Conservation (phyloP, 2,797 vertebrate species). For the Sphaeramia orbicularis region DNA sequence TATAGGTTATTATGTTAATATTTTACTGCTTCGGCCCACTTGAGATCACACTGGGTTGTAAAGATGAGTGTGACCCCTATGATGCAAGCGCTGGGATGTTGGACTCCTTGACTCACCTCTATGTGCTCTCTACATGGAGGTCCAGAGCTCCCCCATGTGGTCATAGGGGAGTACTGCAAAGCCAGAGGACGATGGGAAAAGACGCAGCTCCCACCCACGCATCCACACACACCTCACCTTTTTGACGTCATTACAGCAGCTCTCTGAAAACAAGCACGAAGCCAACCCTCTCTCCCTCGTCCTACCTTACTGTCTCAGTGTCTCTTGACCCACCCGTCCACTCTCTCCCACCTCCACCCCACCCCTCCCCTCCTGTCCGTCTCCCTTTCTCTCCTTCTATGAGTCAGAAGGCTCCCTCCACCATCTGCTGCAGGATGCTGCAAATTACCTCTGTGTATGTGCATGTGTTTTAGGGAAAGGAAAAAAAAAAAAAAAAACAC, state of each 20-base stretch:
- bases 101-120: constrained; percentile 44
- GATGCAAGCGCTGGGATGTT: background rate
- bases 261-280: constrained; percentile 38
- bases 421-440: constrained; percentile 64
- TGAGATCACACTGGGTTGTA: background rate
- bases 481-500: constrained; percentile 3
- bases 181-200: constrained; percentile 1
- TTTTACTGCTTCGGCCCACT: no score
- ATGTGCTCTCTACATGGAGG: constrained; percentile 14
- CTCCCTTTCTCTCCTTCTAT: constrained; percentile 3
- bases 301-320: constrained; percentile 14
- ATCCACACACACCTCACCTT: constrained; percentile 19
- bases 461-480: constrained; percentile 15
- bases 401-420: constrained; percentile 49
- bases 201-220: constrained; percentile 39
- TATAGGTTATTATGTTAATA: no score
- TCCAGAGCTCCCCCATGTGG: constrained; percentile 61
- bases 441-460: constrained; percentile 39
- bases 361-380: background rate
- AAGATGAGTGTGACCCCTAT: no score
- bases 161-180: constrained; percentile 7
- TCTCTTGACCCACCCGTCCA: constrained; percentile 1
- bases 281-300: constrained; percentile 1
- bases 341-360: background rate
- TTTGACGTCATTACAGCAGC: constrained; percentile 60